Evolutionary conservation across 2,113 vertebrate species (phyloP).

Genomic region (Baryphthengus martii): DNA sequence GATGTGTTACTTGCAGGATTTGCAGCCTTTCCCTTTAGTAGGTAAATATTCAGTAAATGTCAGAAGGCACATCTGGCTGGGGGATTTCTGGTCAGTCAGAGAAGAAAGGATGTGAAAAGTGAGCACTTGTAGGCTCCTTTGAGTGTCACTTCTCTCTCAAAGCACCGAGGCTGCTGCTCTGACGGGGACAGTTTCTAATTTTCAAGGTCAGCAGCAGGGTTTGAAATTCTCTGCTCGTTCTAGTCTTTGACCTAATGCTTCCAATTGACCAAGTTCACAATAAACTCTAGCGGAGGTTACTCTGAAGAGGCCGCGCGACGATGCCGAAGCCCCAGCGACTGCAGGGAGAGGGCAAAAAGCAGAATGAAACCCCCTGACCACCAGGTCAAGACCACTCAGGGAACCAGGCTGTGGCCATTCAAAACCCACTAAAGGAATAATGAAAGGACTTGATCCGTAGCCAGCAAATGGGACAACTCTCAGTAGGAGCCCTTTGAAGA

Average conservation of each 20-base stretch:
- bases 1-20: background rate
- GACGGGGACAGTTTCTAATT: background rate
- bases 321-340: background rate
- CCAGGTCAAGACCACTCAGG: background rate
- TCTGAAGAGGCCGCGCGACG: background rate
- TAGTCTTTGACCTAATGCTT: background rate
- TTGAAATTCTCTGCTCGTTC: background rate
- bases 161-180: background rate
- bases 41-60: background rate
- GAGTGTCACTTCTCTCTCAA: background rate
- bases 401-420: background rate
- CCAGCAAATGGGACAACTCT: slow-evolving; percentile 38
- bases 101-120: background rate
- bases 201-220: background rate
- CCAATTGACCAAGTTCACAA: background rate
- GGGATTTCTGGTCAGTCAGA: background rate
- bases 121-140: background rate
- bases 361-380: background rate
- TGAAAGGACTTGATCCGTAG: background rate
- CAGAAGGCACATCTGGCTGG: background rate
- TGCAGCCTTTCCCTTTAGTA: background rate
- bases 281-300: background rate
- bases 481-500: background rate
- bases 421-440: background rate
- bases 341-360: background rate